These are phyloP conservation scores for Thomomys bottae DNA, from an alignment of 2,113 vertebrate genomes.

Conservation along the genomic window DNA sequence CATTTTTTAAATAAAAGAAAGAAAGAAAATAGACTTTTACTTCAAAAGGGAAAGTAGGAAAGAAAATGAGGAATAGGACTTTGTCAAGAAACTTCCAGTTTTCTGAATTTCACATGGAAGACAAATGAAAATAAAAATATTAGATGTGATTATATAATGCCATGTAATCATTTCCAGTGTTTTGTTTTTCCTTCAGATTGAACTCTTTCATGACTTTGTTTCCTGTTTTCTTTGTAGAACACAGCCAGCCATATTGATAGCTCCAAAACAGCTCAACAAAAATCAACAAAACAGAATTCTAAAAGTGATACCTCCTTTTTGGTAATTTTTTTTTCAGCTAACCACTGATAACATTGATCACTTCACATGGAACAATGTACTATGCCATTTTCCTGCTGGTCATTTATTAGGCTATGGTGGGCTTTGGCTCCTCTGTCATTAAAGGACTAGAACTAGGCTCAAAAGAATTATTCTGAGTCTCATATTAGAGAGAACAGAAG, in stretches of 20 bases:
- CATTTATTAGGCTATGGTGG: not conserved
- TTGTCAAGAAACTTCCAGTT: not conserved
- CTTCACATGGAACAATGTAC: accelerated
- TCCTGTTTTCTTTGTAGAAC: not conserved
- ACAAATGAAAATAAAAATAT: not conserved
- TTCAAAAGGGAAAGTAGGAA: not conserved
- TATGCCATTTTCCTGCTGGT: not conserved
- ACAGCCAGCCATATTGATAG: not conserved
- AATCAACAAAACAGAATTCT: not conserved
- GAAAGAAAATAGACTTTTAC: not conserved
- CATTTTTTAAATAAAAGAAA: not conserved
- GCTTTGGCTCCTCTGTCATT: not conserved
- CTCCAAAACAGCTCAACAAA: too few species aligned
- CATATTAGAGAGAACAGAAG: not conserved
- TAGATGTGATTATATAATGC: not conserved
- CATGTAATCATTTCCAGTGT: not conserved
- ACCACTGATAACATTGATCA: not conserved
- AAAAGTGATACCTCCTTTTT: conserved; percentile 1
- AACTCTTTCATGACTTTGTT: not conserved
- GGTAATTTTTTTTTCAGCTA: not conserved
- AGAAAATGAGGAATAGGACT: accelerated
- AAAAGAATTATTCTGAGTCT: not conserved
- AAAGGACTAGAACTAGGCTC: not conserved
- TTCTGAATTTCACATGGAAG: not conserved
- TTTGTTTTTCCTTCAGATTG: not conserved